A percentile compares a stretch with the other conserved stretches of the same genome.
These are phyloP conservation scores for Procavia capensis DNA, from an alignment of 2,113 vertebrate species.

Conservation along the genomic window DNA sequence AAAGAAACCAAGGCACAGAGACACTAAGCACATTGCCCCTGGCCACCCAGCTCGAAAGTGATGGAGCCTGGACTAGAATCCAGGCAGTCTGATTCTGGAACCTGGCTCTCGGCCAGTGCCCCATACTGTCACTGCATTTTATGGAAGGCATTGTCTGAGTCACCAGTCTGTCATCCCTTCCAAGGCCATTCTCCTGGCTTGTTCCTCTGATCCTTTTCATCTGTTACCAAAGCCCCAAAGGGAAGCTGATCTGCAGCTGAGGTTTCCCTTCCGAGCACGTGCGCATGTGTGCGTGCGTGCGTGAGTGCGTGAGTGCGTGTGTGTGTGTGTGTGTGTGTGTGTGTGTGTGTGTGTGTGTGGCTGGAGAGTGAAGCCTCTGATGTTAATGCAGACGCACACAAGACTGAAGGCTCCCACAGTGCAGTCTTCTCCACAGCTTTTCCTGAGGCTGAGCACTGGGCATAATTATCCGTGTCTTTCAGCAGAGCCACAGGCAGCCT, in stretches of 20 bases:
- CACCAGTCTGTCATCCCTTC: background rate
- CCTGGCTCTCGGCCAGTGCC: background rate
- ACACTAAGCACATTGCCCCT: background rate
- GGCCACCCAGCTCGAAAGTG: background rate
- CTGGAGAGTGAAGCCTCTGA: background rate
- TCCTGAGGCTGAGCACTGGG: background rate
- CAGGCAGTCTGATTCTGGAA: background rate
- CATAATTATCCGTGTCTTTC: background rate
- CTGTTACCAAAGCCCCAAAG: background rate
- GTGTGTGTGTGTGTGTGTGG: too few species aligned
- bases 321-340: background rate
- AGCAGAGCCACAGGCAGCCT: background rate
- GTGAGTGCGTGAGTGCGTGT: background rate
- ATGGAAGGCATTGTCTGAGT: background rate
- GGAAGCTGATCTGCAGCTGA: background rate
- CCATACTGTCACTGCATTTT: background rate
- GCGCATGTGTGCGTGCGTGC: background rate
- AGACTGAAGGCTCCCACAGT: background rate
- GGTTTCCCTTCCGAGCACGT: background rate
- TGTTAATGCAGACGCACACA: slow-evolving; percentile 35
- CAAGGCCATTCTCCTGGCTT: background rate
- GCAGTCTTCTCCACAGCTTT: background rate
- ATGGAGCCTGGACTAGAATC: background rate
- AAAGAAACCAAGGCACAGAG: background rate
- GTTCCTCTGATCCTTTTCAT: background rate